Percentiles rank a stretch among this genome's conserved stretches.
Conservation (phyloP, 2,797 vertebrate species). For the Tragopan temminckii region DNA sequence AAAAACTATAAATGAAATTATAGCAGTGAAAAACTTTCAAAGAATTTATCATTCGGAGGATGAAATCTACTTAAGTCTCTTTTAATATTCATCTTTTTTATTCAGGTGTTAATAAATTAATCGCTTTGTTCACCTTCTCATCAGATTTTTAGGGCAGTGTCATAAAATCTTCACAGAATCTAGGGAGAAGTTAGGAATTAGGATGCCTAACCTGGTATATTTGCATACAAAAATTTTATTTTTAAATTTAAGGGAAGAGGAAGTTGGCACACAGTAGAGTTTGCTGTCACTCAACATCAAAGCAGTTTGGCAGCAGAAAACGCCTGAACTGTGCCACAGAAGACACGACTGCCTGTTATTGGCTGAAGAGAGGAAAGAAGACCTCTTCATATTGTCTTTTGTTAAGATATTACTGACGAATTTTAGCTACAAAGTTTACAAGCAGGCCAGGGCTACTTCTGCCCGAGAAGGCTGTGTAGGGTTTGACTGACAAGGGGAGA, state of each 20-base stretch:
- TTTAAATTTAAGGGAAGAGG: background rate
- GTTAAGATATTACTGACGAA: background rate
- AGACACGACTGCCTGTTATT: background rate
- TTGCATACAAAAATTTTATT: background rate
- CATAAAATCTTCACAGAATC: background rate
- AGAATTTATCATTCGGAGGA: background rate
- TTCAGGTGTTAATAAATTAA: background rate
- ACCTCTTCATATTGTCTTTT: background rate
- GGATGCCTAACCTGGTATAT: background rate
- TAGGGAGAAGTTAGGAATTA: background rate
- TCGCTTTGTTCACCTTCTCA: background rate
- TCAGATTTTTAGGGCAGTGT: background rate
- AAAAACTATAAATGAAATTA: background rate
- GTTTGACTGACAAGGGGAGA: background rate
- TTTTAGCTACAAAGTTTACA: background rate
- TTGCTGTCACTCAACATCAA: background rate
- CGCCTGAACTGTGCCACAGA: background rate
- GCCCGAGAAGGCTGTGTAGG: background rate
- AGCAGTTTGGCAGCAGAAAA: background rate
- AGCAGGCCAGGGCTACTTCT: background rate
- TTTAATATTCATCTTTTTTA: background rate
- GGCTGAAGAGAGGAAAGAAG: background rate
- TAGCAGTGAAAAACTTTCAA: background rate
- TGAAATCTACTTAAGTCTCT: background rate
- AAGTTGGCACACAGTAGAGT: background rate